These are phyloP conservation scores for Ellobius talpinus DNA, from an alignment of 2,113 vertebrate genomes.

Conservation along the genomic window DNA sequence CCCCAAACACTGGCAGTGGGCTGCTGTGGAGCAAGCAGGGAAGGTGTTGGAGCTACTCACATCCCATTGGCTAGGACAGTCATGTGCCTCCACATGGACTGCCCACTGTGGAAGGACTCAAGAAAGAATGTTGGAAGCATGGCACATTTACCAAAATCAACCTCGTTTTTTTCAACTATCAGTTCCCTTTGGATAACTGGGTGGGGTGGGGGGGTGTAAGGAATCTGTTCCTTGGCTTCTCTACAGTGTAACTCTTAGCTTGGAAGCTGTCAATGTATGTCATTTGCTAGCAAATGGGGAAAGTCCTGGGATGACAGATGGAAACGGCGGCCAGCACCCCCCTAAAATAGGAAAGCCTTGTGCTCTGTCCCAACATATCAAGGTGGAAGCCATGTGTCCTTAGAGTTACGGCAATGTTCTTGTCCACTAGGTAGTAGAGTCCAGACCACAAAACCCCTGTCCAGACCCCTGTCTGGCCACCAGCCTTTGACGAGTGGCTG, in stretches of 20 bases:
- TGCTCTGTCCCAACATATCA: not conserved
- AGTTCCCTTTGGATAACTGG: not conserved
- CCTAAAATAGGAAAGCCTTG: not conserved
- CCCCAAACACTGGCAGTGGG: not conserved
- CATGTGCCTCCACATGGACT: no score
- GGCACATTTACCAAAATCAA: not conserved
- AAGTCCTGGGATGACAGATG: not conserved
- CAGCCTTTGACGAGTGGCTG: not conserved
- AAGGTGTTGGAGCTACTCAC: not conserved
- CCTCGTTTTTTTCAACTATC: not conserved
- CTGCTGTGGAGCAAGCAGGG: not conserved
- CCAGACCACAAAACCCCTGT: accelerated
- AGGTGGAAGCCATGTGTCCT: accelerated
- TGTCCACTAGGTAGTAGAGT: not conserved
- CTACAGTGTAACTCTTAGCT: not conserved
- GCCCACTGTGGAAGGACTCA: not conserved
- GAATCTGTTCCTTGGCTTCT: not conserved
- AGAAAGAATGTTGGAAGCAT: not conserved
- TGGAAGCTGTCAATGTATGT: not conserved
- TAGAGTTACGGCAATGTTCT: not conserved
- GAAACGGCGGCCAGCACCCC: not conserved
- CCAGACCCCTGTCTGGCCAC: accelerated
- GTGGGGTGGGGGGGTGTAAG: no score
- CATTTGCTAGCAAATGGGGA: not conserved
- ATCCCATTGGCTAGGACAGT: not conserved